These are phyloP conservation scores for Beris morrisii DNA, from an alignment of 2,888 invertebrate genomes.

Conservation along the genomic window DNA sequence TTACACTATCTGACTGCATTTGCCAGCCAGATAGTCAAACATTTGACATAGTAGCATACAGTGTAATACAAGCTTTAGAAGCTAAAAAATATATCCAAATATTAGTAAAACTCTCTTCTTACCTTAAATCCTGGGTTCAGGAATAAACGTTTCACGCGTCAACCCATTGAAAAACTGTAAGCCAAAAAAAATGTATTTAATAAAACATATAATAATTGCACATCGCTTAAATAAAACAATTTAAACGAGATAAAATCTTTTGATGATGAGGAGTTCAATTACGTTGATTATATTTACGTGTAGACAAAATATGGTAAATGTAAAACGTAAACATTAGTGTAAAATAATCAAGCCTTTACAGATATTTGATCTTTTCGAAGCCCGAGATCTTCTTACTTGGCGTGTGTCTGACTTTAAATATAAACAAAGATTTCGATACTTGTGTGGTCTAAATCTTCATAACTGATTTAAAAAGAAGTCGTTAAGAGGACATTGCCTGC, in stretches of 20 bases:
- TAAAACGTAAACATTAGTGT: conserved; percentile 11
- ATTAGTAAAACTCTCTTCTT: conserved; percentile 36
- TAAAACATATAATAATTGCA: background rate
- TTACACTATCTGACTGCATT: no score
- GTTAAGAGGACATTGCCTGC: no score
- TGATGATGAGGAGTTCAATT: background rate
- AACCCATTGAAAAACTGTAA: conserved; percentile 57
- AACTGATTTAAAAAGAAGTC: no score
- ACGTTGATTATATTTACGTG: background rate
- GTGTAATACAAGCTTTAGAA: no score
- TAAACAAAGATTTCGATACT: no score
- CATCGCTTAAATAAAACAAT: background rate
- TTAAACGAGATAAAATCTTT: background rate
- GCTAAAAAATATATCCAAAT: no score
- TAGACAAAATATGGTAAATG: conserved; percentile 12
- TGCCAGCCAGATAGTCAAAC: no score
- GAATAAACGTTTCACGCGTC: conserved; percentile 53
- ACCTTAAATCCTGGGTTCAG: conserved; percentile 57
- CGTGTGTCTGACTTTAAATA: no score
- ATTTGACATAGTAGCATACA: no score
- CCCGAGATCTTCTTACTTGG: background rate
- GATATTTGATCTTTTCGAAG: background rate
- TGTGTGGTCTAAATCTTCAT: no score
- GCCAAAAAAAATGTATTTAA: conserved; percentile 36
- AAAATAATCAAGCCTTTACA: background rate